Base-by-base conservation (phyloP, 2,888 invertebrate genomes). In the Cotesia congregata region DNA sequence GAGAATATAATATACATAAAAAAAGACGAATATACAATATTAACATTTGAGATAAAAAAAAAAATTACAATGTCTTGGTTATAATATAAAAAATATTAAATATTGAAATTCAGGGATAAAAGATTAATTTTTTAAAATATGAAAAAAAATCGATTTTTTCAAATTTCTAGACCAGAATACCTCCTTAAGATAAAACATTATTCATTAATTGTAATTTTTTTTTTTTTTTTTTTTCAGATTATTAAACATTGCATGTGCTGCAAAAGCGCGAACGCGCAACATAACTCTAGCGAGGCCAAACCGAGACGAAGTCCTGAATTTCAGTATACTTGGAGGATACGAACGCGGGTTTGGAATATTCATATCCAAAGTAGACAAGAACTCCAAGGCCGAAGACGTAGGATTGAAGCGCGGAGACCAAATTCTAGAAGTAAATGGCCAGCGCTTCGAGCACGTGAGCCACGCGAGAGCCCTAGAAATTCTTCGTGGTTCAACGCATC, bases 381-480 rank as follows among this genome's bases (percentile, higher is more conserved):
- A 94, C 81, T 97, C 98, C 1, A 97, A 97, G 90, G 97, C 98
- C 6, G 97, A 98, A 90, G 97, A 98, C 89, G 96, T 97, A 38
- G 99, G 99, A 0, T 91, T 99, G 71, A 98, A 98, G 90, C 93
- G 98, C 74, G 99, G 98, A 62, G 99, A 99, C 91, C 98, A 99
- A 92, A 96, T 99, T 80, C 91, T 99, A 82, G 98, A 98, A 91
- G 98, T 99, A 0, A 99, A 99, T 90, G 98, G 98, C 40, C 97
- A 98, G 88, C 97, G 96, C 86, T 98, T 99, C 89, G 95, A 96
- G 86, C 97, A 97, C 90, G 96, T 99, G 69, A 96, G 95, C 83
- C 95, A 97, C 89, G 94, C 95, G 68, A 94, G 95, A 86, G 98
- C 99, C 7, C 92, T 98, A 90, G 98, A 99, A 90, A 94, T 98